These are phyloP conservation scores for Acanthacorydalis orientalis DNA, from an alignment of 2,888 invertebrate species.

Conservation along the genomic window DNA sequence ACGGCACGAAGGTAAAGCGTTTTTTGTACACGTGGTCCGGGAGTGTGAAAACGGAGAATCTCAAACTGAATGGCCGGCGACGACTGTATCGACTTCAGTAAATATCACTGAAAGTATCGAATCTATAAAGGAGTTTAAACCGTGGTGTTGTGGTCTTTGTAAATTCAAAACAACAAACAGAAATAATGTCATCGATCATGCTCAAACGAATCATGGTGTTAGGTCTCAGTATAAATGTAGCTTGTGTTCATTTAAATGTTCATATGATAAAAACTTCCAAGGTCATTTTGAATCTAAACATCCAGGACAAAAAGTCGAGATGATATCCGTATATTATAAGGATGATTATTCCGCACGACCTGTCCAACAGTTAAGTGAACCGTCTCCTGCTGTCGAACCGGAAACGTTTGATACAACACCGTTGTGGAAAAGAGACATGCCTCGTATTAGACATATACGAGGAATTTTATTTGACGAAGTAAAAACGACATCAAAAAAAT, in stretches of 20 bases:
- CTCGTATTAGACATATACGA: conserved; percentile 36
- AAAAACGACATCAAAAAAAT: conserved; percentile 4
- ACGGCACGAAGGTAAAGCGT: conserved; percentile 34
- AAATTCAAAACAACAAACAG: conserved; percentile 40
- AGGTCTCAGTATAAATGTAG: conserved; percentile 55
- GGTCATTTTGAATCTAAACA: conserved; percentile 45
- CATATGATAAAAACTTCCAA: conserved; percentile 35
- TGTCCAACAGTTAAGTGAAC: conserved; percentile 8
- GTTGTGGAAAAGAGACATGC: conserved; percentile 41
- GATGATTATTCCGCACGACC: conserved; percentile 16
- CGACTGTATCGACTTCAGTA: conserved; percentile 18
- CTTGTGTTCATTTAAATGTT: conserved; percentile 41
- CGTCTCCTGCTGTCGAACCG: conserved; percentile 11
- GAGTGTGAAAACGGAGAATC: conserved; percentile 22
- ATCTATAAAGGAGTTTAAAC: conserved; percentile 35
- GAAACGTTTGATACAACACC: conserved; percentile 37
- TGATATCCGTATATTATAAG: conserved; percentile 37
- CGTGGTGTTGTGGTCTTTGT: conserved; percentile 57
- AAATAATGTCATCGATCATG: conserved; percentile 42
- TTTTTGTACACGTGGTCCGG: conserved; percentile 28
- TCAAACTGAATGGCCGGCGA: conserved; percentile 11
- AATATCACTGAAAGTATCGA: conserved; percentile 13
- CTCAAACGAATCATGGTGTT: conserved; percentile 38
- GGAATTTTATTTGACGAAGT: conserved; percentile 41
- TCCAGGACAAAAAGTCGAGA: conserved; percentile 23